Base-by-base conservation (phyloP, 1,140 invertebrate genomes). In the Trichonephila clavata region DNA sequence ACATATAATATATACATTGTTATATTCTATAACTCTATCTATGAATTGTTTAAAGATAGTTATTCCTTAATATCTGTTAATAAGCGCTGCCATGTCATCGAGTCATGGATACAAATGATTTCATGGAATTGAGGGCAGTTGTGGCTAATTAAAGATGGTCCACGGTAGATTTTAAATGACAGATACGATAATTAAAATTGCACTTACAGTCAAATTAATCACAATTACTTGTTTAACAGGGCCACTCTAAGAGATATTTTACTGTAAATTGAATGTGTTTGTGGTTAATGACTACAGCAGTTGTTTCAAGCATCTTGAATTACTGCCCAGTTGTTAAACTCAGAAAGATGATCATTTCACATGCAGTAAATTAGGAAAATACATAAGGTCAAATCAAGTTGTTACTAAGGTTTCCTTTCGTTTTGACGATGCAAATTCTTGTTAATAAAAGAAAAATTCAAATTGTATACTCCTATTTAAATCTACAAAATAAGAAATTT, bases 111-210 rank as follows among this genome's bases (percentile, higher is more conserved):
- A 92, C 80, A 84, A 92, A 92, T 92, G 90, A 80, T 71, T 90
- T 59, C 68, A 27, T 27, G 24, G 90, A 43, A 83, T 59, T 10
- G 8, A 43, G 61, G 80, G 80, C 59, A 63, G 18, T 43, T 84
- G 80, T n/a, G 90, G 60, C 18, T 50, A 92, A 92, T 92, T 83
- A 83, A 92, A 84, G 80, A n/a, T 7, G 7, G n/a, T 57, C 10
- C 80, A 81, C 24, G 84, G 57, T 50, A 20, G 77, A 84, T 83
- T 92, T 92, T 84, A 65, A 92, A 84, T 92, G 90, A 84, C 90
- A 65, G 57, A 6, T n/a, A 8, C n/a, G 24, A 43, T 92, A 83
- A 92, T 92, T 92, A 84, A 92, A 92, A 92, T 84, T 63, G 60
- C 57, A 24, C 77, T 92, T 84, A 83, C 77, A 18, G 32, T 92